Evolutionary conservation across 2,888 invertebrate genomes (phyloP).

Genomic region (Phyllotreta striolata): DNA sequence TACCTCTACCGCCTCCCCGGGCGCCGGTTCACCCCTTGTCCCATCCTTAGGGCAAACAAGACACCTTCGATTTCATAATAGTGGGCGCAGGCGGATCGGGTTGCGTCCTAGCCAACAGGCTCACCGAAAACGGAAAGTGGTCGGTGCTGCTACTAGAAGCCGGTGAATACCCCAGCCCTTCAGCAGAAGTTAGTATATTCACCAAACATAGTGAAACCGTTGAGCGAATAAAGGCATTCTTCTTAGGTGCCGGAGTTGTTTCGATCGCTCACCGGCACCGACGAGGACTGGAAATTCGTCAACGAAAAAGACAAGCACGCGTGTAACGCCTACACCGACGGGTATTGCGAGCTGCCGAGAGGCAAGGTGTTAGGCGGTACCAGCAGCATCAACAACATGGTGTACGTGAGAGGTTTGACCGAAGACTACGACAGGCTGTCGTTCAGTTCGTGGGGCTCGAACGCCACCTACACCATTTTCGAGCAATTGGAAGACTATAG

Average conservation of each 20-base stretch:
- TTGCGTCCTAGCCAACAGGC: slow-evolving; percentile 62
- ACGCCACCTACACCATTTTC: slow-evolving; percentile 77
- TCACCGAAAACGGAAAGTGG: slow-evolving; percentile 58
- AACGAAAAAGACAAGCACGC: slow-evolving; percentile 47
- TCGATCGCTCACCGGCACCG: slow-evolving; percentile 45
- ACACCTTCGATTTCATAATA: slow-evolving; percentile 60
- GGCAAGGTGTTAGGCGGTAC: slow-evolving; percentile 64
- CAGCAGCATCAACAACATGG: slow-evolving; percentile 63
- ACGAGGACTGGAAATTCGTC: slow-evolving; percentile 55
- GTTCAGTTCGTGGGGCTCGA: slow-evolving; percentile 62
- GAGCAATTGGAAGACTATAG: slow-evolving; percentile 71
- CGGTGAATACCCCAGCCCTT: slow-evolving; percentile 52
- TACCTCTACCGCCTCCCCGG: slow-evolving; percentile 3
- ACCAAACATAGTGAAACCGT: neutral
- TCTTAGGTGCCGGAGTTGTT: slow-evolving; percentile 47
- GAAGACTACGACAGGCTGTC: slow-evolving; percentile 47
- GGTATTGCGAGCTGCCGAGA: slow-evolving; percentile 57
- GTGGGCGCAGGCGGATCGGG: slow-evolving; percentile 65
- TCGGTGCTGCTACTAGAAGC: slow-evolving; percentile 57
- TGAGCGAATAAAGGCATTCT: neutral
- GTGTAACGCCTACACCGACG: slow-evolving; percentile 46
- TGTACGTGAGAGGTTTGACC: slow-evolving; percentile 51
- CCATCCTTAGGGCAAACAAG: slow-evolving; percentile 41
- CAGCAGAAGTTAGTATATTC: slow-evolving; percentile 42
- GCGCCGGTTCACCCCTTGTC: neutral